Percentiles rank a stretch among this genome's conserved stretches.
Evolutionary conservation across 2,113 vertebrate genomes (phyloP).

Genomic region (Mesembrinibis cayennensis): DNA sequence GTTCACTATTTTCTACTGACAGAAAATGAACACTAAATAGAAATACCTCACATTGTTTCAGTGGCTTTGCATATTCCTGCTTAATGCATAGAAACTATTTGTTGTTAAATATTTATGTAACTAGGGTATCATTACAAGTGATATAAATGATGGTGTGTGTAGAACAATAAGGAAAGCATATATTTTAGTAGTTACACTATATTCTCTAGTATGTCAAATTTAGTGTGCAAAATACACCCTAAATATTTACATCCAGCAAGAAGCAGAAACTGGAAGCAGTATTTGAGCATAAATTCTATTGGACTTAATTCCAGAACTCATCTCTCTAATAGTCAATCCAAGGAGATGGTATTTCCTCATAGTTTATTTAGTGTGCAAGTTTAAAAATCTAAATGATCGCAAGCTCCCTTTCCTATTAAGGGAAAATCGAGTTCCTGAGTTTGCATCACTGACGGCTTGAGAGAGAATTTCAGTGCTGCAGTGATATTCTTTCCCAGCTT

Average conservation of each 20-base stretch:
- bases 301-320: not conserved
- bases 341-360: not conserved
- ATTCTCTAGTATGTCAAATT: not conserved
- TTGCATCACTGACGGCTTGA: not conserved
- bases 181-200: not conserved
- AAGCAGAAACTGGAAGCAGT: not conserved
- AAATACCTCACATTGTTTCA: not conserved
- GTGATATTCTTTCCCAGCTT: not conserved
- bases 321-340: not conserved
- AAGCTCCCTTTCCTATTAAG: not conserved
- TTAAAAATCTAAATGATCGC: not conserved
- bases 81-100: not conserved
- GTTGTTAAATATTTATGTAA: conserved; percentile 8
- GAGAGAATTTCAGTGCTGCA: not conserved
- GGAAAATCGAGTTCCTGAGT: rapidly evolving
- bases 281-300: not conserved
- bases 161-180: not conserved
- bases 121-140: not conserved
- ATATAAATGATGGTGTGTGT: not conserved
- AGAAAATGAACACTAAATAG: not conserved
- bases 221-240: not conserved
- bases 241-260: not conserved
- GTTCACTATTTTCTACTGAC: not conserved
- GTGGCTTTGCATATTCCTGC: not conserved
- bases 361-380: not conserved